Evolutionary conservation across 2,113 vertebrate genomes (phyloP).

Genomic region (Cnemophilus loriae): DNA sequence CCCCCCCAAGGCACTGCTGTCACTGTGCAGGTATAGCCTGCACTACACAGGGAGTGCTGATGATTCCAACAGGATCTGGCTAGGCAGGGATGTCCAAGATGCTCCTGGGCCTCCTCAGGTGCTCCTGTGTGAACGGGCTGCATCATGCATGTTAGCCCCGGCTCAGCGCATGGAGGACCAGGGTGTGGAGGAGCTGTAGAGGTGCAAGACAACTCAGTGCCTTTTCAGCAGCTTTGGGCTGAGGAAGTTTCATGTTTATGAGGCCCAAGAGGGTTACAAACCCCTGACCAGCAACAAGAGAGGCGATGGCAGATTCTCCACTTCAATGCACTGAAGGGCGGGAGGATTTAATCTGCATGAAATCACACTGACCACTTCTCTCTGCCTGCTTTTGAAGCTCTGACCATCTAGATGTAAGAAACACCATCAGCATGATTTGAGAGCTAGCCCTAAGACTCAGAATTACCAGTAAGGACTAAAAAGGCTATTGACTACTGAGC

Average conservation of each 20-base stretch:
- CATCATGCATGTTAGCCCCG: fast-evolving
- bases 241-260: background rate
- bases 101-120: background rate
- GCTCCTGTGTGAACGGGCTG: fast-evolving
- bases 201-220: background rate
- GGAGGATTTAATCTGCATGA: background rate
- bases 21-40: background rate
- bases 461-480: background rate
- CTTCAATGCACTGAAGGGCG: fast-evolving
- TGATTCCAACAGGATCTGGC: background rate
- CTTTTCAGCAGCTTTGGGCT: background rate
- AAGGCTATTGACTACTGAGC: background rate
- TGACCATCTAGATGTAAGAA: background rate
- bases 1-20: fast-evolving
- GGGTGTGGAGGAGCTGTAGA: fast-evolving
- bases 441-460: background rate
- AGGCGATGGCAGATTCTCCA: background rate
- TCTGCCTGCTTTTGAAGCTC: background rate
- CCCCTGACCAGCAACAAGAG: background rate
- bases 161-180: fast-evolving
- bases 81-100: background rate
- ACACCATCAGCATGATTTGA: background rate
- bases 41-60: fast-evolving
- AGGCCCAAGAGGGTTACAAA: background rate
- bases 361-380: background rate